A percentile compares a stretch with the other conserved stretches of the same genome.
phyloP scores from a whole-genome alignment of 2,113 vertebrate species.

The Caranx melampygus region DNA sequence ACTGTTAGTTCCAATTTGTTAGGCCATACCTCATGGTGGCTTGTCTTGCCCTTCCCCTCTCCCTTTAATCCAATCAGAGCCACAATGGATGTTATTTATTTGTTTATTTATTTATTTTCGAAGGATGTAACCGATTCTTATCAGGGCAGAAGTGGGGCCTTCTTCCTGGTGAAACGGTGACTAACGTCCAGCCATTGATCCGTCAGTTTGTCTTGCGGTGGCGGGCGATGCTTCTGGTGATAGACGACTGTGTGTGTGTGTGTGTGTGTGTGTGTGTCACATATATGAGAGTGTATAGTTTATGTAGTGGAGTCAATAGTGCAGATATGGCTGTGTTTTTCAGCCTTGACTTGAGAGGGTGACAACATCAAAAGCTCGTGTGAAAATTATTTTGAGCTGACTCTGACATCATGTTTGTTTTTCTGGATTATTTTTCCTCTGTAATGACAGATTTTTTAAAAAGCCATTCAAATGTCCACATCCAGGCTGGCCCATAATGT shows the following conservation, averaged over 20 bases:
- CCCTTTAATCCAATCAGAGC: slow-evolving; percentile 82
- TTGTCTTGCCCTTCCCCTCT: slow-evolving; percentile 73
- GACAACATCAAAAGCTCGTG: background rate
- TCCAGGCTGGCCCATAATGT: background rate
- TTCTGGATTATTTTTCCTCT: background rate
- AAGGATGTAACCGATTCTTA: slow-evolving; percentile 82
- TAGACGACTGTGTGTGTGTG: slow-evolving; percentile 49
- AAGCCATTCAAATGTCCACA: background rate
- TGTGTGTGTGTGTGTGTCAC: slow-evolving; percentile 31
- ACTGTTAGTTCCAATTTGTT: slow-evolving; percentile 82
- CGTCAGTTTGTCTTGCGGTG: slow-evolving; percentile 71
- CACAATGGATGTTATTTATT: slow-evolving; percentile 84
- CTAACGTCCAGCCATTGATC: slow-evolving; percentile 80
- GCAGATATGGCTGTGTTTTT: slow-evolving; percentile 23
- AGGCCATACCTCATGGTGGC: slow-evolving; percentile 76
- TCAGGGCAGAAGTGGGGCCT: slow-evolving; percentile 72
- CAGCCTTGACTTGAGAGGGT: background rate
- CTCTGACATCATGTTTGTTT: background rate
- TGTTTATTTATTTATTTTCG: slow-evolving; percentile 85
- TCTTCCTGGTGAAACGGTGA: slow-evolving; percentile 82
- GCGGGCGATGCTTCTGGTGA: slow-evolving; percentile 70
- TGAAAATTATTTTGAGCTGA: background rate
- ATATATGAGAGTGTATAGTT: slow-evolving; percentile 5
- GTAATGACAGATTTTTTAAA: background rate
- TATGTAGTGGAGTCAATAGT: slow-evolving; percentile 22